Evolutionary conservation across 2,113 vertebrate species (phyloP).

Genomic region (Oxyura jamaicensis): DNA sequence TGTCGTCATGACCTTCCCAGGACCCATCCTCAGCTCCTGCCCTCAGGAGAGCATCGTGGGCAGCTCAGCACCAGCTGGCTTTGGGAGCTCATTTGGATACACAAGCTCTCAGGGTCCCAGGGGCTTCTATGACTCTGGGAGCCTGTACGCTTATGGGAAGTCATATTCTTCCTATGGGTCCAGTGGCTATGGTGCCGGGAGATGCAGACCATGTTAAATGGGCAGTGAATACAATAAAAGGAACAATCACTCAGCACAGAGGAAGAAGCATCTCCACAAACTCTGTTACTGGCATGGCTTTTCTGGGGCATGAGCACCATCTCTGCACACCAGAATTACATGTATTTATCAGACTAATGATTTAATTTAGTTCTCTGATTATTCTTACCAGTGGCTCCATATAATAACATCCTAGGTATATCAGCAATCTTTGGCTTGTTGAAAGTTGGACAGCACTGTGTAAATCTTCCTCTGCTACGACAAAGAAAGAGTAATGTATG

Average conservation of each 20-base stretch:
- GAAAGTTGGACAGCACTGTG: background rate
- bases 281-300: rapidly evolving
- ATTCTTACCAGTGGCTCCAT: background rate
- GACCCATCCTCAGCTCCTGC: slow-evolving; percentile 41
- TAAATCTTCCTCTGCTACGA: background rate
- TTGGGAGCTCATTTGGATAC: background rate
- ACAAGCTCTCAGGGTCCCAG: background rate
- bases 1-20: slow-evolving; percentile 1
- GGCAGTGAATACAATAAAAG: background rate
- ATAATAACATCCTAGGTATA: background rate
- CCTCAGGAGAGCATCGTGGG: slow-evolving; percentile 31
- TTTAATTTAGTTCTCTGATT: background rate
- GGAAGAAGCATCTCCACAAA: background rate
- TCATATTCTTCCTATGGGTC: background rate
- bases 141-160: background rate
- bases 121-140: background rate
- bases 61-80: background rate
- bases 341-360: background rate
- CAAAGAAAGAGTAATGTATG: background rate
- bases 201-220: background rate
- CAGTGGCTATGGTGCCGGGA: background rate
- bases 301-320: background rate
- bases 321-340: background rate
- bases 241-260: rapidly evolving
- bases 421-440: background rate